Base-by-base conservation (phyloP, 1,140 invertebrate genomes). In the Drosophila willistoni region DNA sequence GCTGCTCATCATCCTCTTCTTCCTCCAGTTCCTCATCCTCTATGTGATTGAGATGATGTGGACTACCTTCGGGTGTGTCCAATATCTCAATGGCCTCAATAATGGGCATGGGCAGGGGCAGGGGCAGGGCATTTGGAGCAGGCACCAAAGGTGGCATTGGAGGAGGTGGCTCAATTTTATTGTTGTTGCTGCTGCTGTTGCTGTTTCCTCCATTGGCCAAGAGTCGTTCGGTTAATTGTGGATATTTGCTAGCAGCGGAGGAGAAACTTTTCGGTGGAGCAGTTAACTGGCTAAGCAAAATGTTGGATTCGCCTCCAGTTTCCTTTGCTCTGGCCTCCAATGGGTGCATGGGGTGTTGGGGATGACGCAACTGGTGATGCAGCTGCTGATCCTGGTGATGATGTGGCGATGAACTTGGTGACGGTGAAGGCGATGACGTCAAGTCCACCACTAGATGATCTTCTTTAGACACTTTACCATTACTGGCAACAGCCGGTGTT, bases 11-110 rank as follows among this genome's bases (percentile, higher is more conserved):
- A 10, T 77, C 65, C 17, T 69, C 71, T 14, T 47, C 47, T 4
- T 68, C 64, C 4, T 78, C 77, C 42, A 39, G 3, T 5, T 39
- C 36, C 3, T 39, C 36, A 4, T 65, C 62, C 9, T 79, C 82
- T 66, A 77, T 57, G 22, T 67, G 71, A 39, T 60, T 63, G 25
- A 73, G 71, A 36, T 66, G 79, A 33, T 66, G 77, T 33, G 87
- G 90, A 66, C 90, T 91, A 34, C 90, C 84, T 39, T 91, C 90
- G 14, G 90, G 90, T 12, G 90, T 90, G 59, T 91, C 90, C 36
- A 91, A 57, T 34, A 91, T 91, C 67, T 91, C 90, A 63, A 91
- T 91, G 29, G 90, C 90, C 64, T 91, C 90, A 22, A 90, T 86
- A 14, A 87, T 77, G 2, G 79, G 56, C 66, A 60, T 14, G 2